Conservation (phyloP, 1,140 invertebrate species). For the Protaetia brevitarsis region DNA sequence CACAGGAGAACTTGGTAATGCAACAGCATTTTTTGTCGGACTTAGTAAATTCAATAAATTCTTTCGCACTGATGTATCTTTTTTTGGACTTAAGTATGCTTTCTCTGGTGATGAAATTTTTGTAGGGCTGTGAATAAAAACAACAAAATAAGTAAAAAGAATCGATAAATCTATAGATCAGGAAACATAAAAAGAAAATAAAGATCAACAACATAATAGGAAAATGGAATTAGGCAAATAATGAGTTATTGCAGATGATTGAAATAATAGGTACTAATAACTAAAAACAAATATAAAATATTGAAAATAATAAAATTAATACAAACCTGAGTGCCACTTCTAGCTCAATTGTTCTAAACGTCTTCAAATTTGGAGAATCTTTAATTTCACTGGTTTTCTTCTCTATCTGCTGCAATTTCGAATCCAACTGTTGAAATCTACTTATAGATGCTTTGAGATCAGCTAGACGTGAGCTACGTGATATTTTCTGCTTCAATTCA, state of each 20-base stretch:
- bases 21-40: constrained; percentile 55
- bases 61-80: constrained; percentile 36
- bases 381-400: constrained; percentile 42
- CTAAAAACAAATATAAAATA: neutral
- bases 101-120: constrained; percentile 50
- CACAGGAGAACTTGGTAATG: constrained; percentile 51
- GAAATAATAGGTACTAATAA: neutral
- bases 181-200: neutral
- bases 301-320: too few relatives aligned
- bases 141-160: too few relatives aligned
- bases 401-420: constrained; percentile 52
- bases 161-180: neutral
- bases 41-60: constrained; percentile 51
- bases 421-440: constrained; percentile 56
- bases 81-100: constrained; percentile 43
- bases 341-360: constrained; percentile 69
- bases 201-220: neutral
- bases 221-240: neutral
- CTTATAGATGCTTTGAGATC: constrained; percentile 64
- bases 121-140: constrained; percentile 51
- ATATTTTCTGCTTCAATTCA: constrained; percentile 64
- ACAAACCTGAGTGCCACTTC: constrained; percentile 64
- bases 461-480: constrained; percentile 60
- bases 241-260: neutral
- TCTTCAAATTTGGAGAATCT: constrained; percentile 56